Evolutionary conservation across 1,140 invertebrate genomes (phyloP).

Genomic region (Paramacrobiotus metropolitanus): DNA sequence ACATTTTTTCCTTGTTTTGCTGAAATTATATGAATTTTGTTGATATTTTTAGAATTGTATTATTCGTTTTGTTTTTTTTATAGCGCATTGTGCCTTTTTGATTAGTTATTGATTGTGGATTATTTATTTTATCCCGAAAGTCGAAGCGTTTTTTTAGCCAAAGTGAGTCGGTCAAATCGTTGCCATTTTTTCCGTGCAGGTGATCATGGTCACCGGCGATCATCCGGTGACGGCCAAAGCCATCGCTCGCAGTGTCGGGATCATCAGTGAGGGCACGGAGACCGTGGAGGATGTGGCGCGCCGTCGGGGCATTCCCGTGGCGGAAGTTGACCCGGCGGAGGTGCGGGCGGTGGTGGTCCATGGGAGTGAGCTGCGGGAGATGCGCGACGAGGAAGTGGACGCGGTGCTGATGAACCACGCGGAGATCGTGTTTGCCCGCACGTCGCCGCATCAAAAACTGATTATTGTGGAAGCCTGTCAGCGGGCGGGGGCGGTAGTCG

Average conservation of each 20-base stretch:
- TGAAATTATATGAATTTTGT: too few relatives aligned
- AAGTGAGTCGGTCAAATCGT: too few relatives aligned
- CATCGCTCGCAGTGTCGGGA: slow-evolving; percentile 42
- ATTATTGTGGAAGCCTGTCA: slow-evolving; percentile 23
- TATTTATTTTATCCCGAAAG: too few relatives aligned
- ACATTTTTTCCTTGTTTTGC: too few relatives aligned
- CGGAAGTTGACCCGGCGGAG: slow-evolving; percentile 73
- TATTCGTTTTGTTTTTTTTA: too few relatives aligned
- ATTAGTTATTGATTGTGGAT: too few relatives aligned
- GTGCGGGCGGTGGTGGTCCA: slow-evolving; percentile 91
- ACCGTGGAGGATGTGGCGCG: slow-evolving; percentile 86
- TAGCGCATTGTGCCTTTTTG: too few relatives aligned
- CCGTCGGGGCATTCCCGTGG: slow-evolving; percentile 62
- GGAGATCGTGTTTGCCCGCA: slow-evolving; percentile 25
- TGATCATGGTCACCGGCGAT: slow-evolving; percentile 39
- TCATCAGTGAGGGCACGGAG: slow-evolving; percentile 41
- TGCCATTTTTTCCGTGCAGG: too few relatives aligned
- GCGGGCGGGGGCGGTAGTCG: not conserved
- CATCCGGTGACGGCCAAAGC: slow-evolving; percentile 57
- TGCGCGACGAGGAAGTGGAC: slow-evolving; percentile 23
- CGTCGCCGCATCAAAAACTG: slow-evolving; percentile 26
- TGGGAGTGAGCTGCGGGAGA: slow-evolving; percentile 55
- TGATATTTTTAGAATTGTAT: too few relatives aligned
- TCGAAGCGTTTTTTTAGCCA: too few relatives aligned
- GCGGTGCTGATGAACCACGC: slow-evolving; percentile 21